A percentile compares a stretch with the other conserved stretches of the same genome.
These are phyloP conservation scores for Bombus soroeensis DNA, from an alignment of 1,140 invertebrate genomes.

Conservation along the genomic window DNA sequence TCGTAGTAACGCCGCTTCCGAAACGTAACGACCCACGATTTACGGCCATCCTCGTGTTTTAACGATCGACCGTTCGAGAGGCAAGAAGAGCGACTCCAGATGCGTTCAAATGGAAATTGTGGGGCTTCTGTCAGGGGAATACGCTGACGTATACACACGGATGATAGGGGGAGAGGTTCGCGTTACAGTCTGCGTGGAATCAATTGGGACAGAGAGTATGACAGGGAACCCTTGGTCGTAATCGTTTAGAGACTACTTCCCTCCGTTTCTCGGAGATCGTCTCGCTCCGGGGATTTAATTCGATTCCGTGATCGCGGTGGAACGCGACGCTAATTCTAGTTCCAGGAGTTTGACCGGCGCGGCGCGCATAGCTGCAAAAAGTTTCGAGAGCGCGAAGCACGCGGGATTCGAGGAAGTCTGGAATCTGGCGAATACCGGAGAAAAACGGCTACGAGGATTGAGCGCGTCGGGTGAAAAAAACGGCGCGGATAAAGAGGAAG, in stretches of 20 bases:
- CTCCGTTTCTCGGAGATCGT: neutral
- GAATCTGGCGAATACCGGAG: neutral
- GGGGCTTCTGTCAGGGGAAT: neutral
- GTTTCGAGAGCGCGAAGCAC: neutral
- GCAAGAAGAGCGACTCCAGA: neutral
- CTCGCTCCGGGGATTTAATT: neutral
- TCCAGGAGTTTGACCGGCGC: neutral
- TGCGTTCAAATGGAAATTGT: slow-evolving; percentile 5
- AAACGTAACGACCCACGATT: slow-evolving; percentile 58
- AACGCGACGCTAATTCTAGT: slow-evolving; percentile 1
- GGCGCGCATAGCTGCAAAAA: slow-evolving; percentile 15
- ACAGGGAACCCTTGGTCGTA: neutral
- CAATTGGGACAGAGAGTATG: neutral
- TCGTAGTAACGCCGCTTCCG: slow-evolving; percentile 12
- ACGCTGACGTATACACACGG: neutral
- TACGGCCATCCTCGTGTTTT: slow-evolving; percentile 52
- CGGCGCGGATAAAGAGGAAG: neutral
- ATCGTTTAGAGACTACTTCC: neutral
- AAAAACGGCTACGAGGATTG: neutral
- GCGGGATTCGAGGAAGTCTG: neutral
- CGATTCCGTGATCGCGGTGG: neutral
- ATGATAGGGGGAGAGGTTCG: neutral
- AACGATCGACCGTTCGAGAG: slow-evolving; percentile 44
- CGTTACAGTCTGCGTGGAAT: neutral
- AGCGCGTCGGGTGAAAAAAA: neutral